These are phyloP conservation scores for Drosophila incognita DNA, from an alignment of 2,888 invertebrate genomes.

Conservation along the genomic window DNA sequence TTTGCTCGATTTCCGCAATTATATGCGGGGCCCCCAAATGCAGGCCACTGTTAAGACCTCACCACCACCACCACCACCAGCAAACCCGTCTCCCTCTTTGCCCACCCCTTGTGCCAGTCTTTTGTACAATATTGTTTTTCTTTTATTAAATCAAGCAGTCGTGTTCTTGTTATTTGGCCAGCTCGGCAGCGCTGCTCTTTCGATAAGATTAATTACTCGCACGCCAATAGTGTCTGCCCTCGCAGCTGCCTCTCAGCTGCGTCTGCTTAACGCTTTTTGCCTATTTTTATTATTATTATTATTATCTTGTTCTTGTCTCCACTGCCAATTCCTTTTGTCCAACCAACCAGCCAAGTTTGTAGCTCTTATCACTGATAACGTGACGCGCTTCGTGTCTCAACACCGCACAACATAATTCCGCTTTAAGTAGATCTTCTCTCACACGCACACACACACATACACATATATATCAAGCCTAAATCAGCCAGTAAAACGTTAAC, in stretches of 20 bases:
- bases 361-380: slow-evolving; percentile 45
- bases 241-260: slow-evolving; percentile 11
- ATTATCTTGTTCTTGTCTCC: background rate
- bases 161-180: slow-evolving; percentile 64
- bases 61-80: background rate
- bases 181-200: slow-evolving; percentile 36
- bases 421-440: background rate
- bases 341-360: slow-evolving; percentile 7
- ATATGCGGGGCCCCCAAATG: slow-evolving; percentile 41
- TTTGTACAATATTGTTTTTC: slow-evolving; percentile 39
- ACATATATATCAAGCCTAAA: background rate
- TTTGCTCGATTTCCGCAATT: slow-evolving; percentile 55
- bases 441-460: background rate
- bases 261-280: slow-evolving; percentile 18
- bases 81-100: background rate
- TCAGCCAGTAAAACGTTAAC: background rate
- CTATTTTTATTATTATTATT: background rate
- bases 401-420: slow-evolving; percentile 29
- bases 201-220: slow-evolving; percentile 71
- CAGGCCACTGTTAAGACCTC: slow-evolving; percentile 8
- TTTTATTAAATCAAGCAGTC: slow-evolving; percentile 61
- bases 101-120: background rate
- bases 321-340: slow-evolving; percentile 38
- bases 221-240: slow-evolving; percentile 27
- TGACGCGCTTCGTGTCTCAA: slow-evolving; percentile 9